Base-by-base conservation (phyloP, 1,140 invertebrate genomes). In the Papilio aristodemus region DNA sequence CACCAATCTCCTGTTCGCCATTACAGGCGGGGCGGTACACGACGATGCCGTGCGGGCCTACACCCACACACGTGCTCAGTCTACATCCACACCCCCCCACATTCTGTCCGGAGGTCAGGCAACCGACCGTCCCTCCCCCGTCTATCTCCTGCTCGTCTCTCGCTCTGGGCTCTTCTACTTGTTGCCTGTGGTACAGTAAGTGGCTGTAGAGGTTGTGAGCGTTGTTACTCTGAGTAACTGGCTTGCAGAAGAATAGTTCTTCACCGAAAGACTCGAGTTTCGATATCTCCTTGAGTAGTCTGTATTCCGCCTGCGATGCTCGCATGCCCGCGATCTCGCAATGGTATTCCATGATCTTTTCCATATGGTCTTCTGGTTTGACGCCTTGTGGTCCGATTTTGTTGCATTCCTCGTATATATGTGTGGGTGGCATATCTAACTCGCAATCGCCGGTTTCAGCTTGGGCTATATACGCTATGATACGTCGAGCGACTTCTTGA, bases 41-140 rank as follows among this genome's bases (percentile, higher is more conserved):
- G 58, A 94, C 94, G 68, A 97, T 94, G 68, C 96, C 97, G 78
- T 96, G 95, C 0, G 96, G 96, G 2, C 96, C 96, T 11, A 98
- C 96, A 4, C 95, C 95, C 43, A 96, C 89, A 59, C 90, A 86
- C 4, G 90, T 92, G 37, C 91, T 92, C 1, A 92, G 78, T 68
- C 86, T 83, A 73, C 91, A 92, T 0, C 91, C 91, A 68, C 91
- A 92, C 0, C 91, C 91, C 0, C 81, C 85, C 0, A 79, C 86
- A 41, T 76, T 88, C 54, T 90, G 87, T 9, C 86, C 86, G 0
- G 83, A 84, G 1, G 91, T 84, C 32, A 92, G 68, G 36, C 91
- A 92, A 0, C 91, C 91, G 0, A 92, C 91, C 1, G 91, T 92
- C 7, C 89, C 90, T 0, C 91, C 87, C 0, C 89, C 91, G 58